These are phyloP conservation scores for Salmo trutta DNA, from an alignment of 2,797 vertebrate species.

Conservation along the genomic window DNA sequence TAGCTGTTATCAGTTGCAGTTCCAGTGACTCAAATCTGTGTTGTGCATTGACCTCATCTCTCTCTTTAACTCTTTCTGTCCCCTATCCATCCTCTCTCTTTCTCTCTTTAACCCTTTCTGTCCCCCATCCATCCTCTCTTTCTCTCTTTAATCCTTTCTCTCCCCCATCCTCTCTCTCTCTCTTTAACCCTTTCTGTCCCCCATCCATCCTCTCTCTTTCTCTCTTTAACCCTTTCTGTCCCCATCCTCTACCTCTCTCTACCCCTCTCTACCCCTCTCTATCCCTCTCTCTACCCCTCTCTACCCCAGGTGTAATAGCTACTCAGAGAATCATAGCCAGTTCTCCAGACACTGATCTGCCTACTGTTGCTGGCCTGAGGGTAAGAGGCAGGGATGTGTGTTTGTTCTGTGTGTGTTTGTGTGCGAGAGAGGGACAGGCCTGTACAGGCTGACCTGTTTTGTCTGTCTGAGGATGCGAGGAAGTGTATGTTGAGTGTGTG, in stretches of 20 bases:
- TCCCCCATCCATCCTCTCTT: conserved; percentile 56
- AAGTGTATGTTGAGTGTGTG: not conserved
- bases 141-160: not conserved
- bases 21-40: too few relatives aligned
- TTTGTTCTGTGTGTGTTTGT: not conserved
- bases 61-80: too few relatives aligned
- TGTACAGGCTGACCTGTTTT: not conserved
- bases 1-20: not conserved
- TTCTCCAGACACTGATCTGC: conserved; percentile 83
- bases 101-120: not conserved
- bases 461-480: not conserved
- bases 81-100: not conserved
- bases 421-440: not conserved
- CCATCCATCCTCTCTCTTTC: not conserved
- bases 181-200: too few relatives aligned
- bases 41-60: not conserved
- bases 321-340: conserved; percentile 85
- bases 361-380: conserved; percentile 81
- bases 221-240: not conserved
- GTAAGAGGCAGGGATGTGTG: conserved; percentile 60
- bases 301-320: conserved; percentile 77
- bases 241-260: conserved; percentile 40
- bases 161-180: not conserved
- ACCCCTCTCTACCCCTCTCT: not conserved
- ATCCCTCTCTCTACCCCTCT: not conserved